Base-by-base conservation (phyloP, 2,888 invertebrate genomes). In the Polylopha cassiicola region DNA sequence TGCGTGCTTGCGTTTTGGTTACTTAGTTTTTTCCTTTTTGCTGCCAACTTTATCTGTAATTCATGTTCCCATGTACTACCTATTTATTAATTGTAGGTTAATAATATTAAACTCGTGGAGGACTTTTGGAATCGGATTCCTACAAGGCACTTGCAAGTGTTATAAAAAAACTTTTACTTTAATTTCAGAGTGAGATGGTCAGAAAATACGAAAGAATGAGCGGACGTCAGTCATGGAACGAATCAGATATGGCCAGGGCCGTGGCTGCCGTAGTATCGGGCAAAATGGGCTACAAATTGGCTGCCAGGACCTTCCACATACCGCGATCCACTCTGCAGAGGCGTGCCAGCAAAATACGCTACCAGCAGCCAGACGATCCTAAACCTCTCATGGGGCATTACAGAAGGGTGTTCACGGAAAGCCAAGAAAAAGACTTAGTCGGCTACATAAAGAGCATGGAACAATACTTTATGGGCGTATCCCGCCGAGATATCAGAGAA, bases 171-270 rank as follows among this genome's bases (percentile, higher is more conserved):
- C 33, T 5, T 4, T 32, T 43, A 34, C 44, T 43, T 42, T 42
- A 26, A 46, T 82, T 77, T 34, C 81, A 84, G 82, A 70, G 51
- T 61, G 73, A 58, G 67, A 85, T 85, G 85, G 85, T 85, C 58
- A 73, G 85, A 51, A 82, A 80, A 67, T 85, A 85, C 76, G 85
- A 85, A 60, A 81, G 85, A 59, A 77, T 84, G 73, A 84, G 82
- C 53, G 85, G 85, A 44, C 78, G 85, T 45, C 85, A 84, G 70
- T 77, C 82, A 45, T 85, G 85, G 85, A 85, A 68, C 48, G 85
- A 85, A 52, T 81, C 81, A 47, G 85, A 85, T 42, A 85, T 85
- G 85, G 82, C 85, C 30, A 76, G 71, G 51, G 85, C 85, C 9
- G 85, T 85, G n/a, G 81, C 76, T 11, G 84, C 85, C 34, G 85